Evolutionary conservation across 1,140 invertebrate genomes (phyloP).

Genomic region (Anastatus disparis): DNA sequence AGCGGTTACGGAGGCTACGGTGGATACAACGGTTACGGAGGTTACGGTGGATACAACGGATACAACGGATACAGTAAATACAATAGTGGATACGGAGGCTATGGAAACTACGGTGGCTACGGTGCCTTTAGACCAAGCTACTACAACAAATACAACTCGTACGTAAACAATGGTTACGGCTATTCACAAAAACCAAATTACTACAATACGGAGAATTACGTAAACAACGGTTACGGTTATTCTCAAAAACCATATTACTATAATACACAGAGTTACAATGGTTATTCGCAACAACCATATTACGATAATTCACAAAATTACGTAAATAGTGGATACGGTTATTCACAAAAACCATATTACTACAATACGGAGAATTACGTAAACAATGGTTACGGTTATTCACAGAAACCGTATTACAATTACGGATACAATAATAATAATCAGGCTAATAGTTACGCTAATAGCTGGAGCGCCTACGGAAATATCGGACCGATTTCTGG

Average conservation of each 20-base stretch:
- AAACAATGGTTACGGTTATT: no score
- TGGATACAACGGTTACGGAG: neutral
- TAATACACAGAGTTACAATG: no score
- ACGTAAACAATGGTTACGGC: conserved; percentile 3
- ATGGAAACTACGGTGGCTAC: neutral
- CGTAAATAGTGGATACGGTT: no score
- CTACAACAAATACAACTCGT: conserved; percentile 27
- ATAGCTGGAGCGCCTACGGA: neutral
- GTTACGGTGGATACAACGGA: neutral
- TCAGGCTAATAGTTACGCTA: conserved; percentile 6
- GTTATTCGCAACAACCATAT: no score
- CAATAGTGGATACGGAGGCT: conserved; percentile 1
- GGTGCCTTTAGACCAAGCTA: neutral
- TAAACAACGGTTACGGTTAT: no score
- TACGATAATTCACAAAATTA: neutral
- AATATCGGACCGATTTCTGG: conserved; percentile 2
- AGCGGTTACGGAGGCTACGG: neutral
- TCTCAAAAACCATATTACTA: no score
- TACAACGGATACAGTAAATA: neutral
- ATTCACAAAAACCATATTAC: no score
- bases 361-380: no score
- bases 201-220: no score
- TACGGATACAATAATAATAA: neutral
- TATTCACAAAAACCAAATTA: no score
- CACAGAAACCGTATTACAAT: neutral